These are phyloP conservation scores for Heloderma charlesbogerti DNA, from an alignment of 2,113 vertebrate species.

Conservation along the genomic window DNA sequence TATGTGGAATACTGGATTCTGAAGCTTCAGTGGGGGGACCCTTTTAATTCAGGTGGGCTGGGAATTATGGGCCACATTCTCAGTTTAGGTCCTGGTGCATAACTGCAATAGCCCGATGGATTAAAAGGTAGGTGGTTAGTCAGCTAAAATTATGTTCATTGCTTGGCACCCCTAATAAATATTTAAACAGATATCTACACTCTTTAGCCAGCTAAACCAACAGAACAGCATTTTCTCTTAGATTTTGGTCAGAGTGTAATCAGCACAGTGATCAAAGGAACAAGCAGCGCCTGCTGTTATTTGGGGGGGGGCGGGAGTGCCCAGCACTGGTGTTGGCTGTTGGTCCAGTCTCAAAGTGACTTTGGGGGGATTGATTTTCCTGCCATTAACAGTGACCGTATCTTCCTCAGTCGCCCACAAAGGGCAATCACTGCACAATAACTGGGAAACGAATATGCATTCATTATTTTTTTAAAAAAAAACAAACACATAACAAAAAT, in stretches of 20 bases:
- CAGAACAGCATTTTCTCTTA: not conserved
- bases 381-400: constrained; percentile 49
- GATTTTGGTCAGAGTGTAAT: not conserved
- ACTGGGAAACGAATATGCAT: constrained; percentile 58
- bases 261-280: not conserved
- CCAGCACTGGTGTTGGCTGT: not conserved
- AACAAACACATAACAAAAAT: not conserved
- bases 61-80: not conserved
- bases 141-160: not conserved
- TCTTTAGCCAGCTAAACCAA: not conserved
- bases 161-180: not conserved
- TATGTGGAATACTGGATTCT: not conserved
- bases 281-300: not conserved
- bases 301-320: not conserved
- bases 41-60: not conserved
- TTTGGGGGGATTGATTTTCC: constrained; percentile 70
- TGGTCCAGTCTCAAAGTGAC: constrained; percentile 57
- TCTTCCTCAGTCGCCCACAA: constrained; percentile 64
- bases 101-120: not conserved
- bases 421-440: constrained; percentile 70
- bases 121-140: not conserved
- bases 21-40: not conserved
- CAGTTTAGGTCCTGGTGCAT: not conserved
- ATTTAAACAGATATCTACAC: not conserved
- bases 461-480: not conserved